A percentile compares a stretch with the other conserved stretches of the same genome.
These are phyloP conservation scores for Gymnocephalus cernua DNA, from an alignment of 2,113 vertebrate species.

Conservation along the genomic window DNA sequence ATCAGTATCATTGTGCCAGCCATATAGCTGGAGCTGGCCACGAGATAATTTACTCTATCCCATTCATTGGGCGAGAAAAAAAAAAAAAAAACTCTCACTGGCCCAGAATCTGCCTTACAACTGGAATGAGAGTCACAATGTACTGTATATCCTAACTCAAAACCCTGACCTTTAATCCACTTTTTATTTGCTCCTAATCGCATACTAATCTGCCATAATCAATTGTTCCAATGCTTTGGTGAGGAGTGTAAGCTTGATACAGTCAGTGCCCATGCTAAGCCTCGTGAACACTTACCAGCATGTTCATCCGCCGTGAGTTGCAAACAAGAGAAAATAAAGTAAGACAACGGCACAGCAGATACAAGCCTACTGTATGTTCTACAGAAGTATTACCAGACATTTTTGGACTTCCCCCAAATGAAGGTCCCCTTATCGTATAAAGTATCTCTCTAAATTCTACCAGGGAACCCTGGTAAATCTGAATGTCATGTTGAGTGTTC, in stretches of 20 bases:
- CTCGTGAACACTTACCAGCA: conserved; percentile 88
- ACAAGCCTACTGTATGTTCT: background rate
- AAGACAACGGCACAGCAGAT: conserved; percentile 48
- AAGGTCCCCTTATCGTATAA: background rate
- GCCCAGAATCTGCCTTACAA: background rate
- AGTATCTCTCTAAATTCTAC: background rate
- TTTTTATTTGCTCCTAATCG: background rate
- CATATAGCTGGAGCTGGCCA: background rate
- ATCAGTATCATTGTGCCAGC: background rate
- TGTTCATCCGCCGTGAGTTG: conserved; percentile 84
- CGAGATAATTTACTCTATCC: background rate
- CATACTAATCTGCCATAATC: background rate
- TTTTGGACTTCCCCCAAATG: background rate
- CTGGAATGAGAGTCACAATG: background rate
- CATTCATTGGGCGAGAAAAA: background rate
- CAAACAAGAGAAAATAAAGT: conserved; percentile 83
- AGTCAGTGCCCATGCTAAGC: conserved; percentile 2
- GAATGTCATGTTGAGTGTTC: conserved; percentile 12
- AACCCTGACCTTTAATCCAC: background rate
- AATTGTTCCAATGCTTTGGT: background rate
- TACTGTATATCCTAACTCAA: background rate
- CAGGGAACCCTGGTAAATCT: conserved; percentile 11
- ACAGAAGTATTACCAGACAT: conserved; percentile 3
- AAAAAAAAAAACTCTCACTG: background rate
- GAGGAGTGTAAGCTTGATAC: background rate